phyloP scores from a whole-genome alignment of 2,888 invertebrate species.

The Sarcophaga subvicina region DNA sequence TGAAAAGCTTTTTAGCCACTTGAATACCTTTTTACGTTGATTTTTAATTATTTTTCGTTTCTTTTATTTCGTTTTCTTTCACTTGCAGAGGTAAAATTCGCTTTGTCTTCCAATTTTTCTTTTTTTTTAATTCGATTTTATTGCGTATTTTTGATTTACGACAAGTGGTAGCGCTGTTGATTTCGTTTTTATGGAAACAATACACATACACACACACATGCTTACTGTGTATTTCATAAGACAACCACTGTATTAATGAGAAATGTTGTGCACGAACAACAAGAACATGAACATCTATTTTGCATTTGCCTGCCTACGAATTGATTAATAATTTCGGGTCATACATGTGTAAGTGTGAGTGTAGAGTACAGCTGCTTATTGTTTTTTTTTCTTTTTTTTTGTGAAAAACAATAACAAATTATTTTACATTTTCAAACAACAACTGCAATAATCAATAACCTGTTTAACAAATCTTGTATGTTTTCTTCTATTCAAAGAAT shows the following conservation, averaged over 20 bases:
- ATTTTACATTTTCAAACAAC: background rate
- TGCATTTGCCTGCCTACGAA: conserved; percentile 60
- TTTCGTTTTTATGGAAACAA: conserved; percentile 31
- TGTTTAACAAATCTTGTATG: conserved; percentile 59
- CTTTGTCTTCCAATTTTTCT: conserved; percentile 32
- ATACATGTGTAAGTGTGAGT: background rate
- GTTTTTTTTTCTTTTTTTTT: conserved; percentile 28
- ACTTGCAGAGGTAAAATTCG: background rate
- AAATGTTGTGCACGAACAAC: background rate
- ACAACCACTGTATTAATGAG: background rate
- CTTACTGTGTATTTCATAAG: conserved; percentile 44
- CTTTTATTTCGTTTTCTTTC: background rate
- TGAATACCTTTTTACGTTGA: background rate
- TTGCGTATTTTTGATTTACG: conserved; percentile 51
- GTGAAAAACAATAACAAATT: conserved; percentile 6
- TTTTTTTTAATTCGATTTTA: conserved; percentile 25
- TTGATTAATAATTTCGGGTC: conserved; percentile 49
- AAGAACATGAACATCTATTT: conserved; percentile 46
- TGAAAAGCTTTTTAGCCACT: background rate
- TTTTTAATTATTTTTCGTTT: background rate
- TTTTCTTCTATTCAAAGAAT: background rate
- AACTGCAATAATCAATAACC: conserved; percentile 38
- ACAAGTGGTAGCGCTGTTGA: conserved; percentile 40
- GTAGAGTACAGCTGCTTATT: conserved; percentile 61
- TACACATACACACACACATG: background rate